Conservation (phyloP, 2,888 invertebrate genomes). For the Agonopterix alstromeriana region DNA sequence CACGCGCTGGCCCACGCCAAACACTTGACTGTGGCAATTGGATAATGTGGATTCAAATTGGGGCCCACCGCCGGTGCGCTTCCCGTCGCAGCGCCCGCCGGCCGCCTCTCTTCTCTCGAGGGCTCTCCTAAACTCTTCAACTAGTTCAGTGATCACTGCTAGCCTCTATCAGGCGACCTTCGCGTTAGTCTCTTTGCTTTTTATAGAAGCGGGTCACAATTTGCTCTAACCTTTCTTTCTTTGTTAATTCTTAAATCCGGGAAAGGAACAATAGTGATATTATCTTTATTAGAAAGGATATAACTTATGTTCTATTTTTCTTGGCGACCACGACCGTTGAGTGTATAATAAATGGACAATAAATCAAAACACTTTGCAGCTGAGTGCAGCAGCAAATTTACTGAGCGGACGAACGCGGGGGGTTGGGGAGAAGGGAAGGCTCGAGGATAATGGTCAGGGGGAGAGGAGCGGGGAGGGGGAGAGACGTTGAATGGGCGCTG, state of each 20-base stretch:
- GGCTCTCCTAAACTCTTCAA: conserved; percentile 30
- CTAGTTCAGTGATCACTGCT: conserved; percentile 31
- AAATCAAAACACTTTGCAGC: conserved; percentile 64
- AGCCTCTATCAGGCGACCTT: conserved; percentile 48
- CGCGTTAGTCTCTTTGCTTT: conserved; percentile 7
- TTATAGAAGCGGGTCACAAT: not conserved
- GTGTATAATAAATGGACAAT: conserved; percentile 64
- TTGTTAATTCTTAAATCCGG: conserved; percentile 2
- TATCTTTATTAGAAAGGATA: conserved; percentile 4
- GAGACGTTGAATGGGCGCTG: conserved; percentile 49
- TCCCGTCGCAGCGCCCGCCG: conserved; percentile 54
- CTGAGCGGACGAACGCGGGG: conserved; percentile 33
- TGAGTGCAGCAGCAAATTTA: conserved; percentile 49
- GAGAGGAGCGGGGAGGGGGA: conserved; percentile 9
- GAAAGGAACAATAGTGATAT: conserved; percentile 4
- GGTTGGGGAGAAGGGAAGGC: conserved; percentile 14
- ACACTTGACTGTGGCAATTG: conserved; percentile 68
- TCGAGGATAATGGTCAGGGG: not conserved
- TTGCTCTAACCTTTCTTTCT: not conserved
- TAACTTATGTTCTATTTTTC: conserved; percentile 38
- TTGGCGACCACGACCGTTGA: conserved; percentile 32
- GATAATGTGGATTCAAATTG: conserved; percentile 67
- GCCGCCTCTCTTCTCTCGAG: conserved; percentile 44
- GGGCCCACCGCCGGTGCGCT: conserved; percentile 63
- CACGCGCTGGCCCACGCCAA: conserved; percentile 73